Evolutionary conservation across 2,888 invertebrate genomes (phyloP).

Genomic region (Uloborus plumipes): DNA sequence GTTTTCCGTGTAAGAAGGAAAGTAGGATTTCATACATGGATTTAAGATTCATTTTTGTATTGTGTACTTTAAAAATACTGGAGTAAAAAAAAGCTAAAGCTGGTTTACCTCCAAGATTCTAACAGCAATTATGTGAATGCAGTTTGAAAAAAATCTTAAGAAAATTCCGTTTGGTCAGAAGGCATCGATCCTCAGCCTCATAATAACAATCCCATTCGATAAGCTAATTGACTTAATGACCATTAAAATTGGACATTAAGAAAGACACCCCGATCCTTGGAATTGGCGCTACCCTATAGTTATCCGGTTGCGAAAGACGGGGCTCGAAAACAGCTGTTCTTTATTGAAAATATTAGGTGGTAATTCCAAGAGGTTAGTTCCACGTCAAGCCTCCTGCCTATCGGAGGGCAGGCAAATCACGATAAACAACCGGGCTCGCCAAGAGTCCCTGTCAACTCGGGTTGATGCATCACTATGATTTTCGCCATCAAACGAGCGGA

Average conservation of each 20-base stretch:
- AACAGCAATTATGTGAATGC: background rate
- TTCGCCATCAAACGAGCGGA: conserved; percentile 4
- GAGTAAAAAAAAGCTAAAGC: background rate
- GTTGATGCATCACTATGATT: conserved; percentile 55
- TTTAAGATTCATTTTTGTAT: no score
- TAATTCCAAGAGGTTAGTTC: conserved; percentile 2
- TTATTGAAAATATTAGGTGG: conserved; percentile 19
- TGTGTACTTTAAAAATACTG: background rate
- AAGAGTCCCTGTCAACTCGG: conserved; percentile 22
- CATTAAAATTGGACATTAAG: no score
- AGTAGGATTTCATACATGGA: no score
- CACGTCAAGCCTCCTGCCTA: background rate
- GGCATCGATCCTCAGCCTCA: background rate
- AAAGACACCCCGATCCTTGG: no score
- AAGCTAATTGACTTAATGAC: conserved; percentile 1
- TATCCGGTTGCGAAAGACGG: conserved; percentile 15
- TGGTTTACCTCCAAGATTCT: background rate
- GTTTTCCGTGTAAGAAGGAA: no score
- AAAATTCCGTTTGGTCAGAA: background rate
- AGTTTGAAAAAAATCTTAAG: background rate
- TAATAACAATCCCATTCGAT: background rate
- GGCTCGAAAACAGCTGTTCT: background rate
- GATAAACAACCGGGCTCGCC: conserved; percentile 38
- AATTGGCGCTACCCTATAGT: conserved; percentile 3
- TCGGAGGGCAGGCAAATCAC: background rate